Percentiles rank a stretch among this genome's conserved stretches.
These are phyloP conservation scores for Sebastes hubbsi DNA, from an alignment of 2,797 vertebrate genomes.

Conservation along the genomic window DNA sequence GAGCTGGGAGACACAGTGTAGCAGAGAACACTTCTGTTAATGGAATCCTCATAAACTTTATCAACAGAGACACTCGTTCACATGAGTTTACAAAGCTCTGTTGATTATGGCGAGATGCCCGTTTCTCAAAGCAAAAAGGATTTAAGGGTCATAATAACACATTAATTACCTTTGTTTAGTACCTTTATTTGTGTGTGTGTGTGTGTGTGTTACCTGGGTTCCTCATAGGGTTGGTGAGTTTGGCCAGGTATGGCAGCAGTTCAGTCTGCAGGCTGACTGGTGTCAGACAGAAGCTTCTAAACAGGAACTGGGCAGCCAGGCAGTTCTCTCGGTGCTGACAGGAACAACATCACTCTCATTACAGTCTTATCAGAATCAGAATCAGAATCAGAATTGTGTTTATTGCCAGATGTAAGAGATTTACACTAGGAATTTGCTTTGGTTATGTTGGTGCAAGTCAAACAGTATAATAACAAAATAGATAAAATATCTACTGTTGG, in stretches of 20 bases:
- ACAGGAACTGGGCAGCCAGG: conserved; percentile 88
- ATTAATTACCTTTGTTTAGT: not conserved
- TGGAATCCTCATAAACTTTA: not conserved
- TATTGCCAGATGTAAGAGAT: no score
- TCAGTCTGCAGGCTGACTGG: conserved; percentile 90
- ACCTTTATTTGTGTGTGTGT: not conserved
- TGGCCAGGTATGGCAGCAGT: conserved; percentile 90
- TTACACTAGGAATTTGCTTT: no score
- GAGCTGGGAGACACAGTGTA: conserved; percentile 78
- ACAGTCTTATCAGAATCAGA: not conserved
- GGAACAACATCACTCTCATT: conserved; percentile 10
- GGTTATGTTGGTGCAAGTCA: no score
- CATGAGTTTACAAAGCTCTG: not conserved
- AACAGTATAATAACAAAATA: no score
- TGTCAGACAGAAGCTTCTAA: conserved; percentile 90
- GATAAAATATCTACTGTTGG: not conserved
- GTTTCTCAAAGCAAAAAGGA: not conserved
- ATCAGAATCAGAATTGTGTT: no score
- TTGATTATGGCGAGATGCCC: not conserved
- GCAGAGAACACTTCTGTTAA: not conserved
- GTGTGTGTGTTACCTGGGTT: conserved; percentile 87
- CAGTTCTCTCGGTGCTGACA: conserved; percentile 90
- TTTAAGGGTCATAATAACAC: not conserved
- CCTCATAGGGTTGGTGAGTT: conserved; percentile 91
- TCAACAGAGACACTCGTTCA: not conserved